phyloP scores from a whole-genome alignment of 2,888 invertebrate species.

The Eupsilia transversa region DNA sequence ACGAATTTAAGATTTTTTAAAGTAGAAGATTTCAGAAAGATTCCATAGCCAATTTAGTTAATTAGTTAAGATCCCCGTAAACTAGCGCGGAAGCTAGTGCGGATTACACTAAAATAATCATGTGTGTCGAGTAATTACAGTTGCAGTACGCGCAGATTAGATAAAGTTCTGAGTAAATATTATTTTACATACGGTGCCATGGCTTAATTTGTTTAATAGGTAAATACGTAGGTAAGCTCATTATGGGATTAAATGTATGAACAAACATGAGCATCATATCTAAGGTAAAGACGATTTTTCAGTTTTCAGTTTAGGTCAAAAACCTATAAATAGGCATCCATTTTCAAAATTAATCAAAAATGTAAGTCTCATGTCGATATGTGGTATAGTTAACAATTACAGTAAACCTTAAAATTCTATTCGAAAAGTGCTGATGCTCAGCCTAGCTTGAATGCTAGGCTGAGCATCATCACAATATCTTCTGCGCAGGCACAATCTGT shows the following conservation, averaged over 20 bases:
- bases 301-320: not conserved
- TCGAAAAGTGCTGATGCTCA: too few species aligned
- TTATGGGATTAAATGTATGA: slow-evolving; percentile 29
- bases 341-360: not conserved
- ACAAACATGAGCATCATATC: slow-evolving; percentile 11
- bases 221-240: not conserved
- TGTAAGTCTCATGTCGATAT: not conserved
- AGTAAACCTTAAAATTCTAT: too few species aligned
- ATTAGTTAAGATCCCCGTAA: slow-evolving; percentile 4
- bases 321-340: not conserved
- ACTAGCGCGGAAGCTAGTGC: slow-evolving; percentile 7
- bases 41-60: slow-evolving; percentile 43
- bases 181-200: slow-evolving; percentile 24
- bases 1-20: not conserved
- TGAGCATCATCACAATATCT: too few species aligned
- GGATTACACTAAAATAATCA: slow-evolving; percentile 50
- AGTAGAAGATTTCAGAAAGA: not conserved
- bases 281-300: not conserved
- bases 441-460: too few species aligned
- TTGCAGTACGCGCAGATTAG: slow-evolving; percentile 57
- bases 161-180: slow-evolving; percentile 57
- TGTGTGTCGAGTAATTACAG: slow-evolving; percentile 48
- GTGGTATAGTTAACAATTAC: not conserved
- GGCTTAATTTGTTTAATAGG: slow-evolving; percentile 26
- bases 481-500: not conserved